phyloP scores from a whole-genome alignment of 1,140 invertebrate genomes.

The Microplitis demolitor region DNA sequence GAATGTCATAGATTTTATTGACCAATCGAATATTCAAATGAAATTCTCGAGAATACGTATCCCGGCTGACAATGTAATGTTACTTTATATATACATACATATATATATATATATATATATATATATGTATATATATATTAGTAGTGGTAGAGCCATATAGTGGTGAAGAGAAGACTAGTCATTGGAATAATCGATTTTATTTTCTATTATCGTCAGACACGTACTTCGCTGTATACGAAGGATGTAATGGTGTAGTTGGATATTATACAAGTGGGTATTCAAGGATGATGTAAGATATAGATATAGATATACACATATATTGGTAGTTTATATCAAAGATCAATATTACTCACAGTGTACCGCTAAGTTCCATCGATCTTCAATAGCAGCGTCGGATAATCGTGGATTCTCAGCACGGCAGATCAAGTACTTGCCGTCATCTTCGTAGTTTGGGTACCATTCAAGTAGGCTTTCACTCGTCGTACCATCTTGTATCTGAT shows the following conservation, averaged over 20 bases:
- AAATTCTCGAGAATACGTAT: slow-evolving; percentile 30
- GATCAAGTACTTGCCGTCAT: slow-evolving; percentile 67
- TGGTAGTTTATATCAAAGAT: not conserved
- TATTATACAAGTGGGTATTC: not conserved
- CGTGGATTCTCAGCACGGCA: slow-evolving; percentile 72
- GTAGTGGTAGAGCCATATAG: no score
- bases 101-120: not conserved
- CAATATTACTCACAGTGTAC: slow-evolving; percentile 65
- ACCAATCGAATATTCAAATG: slow-evolving; percentile 23
- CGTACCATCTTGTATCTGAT: slow-evolving; percentile 59
- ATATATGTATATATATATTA: no score
- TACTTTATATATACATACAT: not conserved
- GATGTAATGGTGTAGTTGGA: no score
- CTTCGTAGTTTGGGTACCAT: slow-evolving; percentile 63
- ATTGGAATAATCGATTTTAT: slow-evolving; percentile 38
- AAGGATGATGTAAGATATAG: not conserved
- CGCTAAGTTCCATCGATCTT: slow-evolving; percentile 67
- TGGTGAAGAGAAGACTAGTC: not conserved
- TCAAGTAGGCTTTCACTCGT: slow-evolving; percentile 62
- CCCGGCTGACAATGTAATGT: no score
- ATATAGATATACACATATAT: not conserved
- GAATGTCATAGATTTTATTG: no score
- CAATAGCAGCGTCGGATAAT: slow-evolving; percentile 67
- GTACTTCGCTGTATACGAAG: not conserved
- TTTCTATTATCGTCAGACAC: slow-evolving; percentile 25